phyloP scores from a whole-genome alignment of 2,797 vertebrate genomes.

The Benthosema pterotum region DNA sequence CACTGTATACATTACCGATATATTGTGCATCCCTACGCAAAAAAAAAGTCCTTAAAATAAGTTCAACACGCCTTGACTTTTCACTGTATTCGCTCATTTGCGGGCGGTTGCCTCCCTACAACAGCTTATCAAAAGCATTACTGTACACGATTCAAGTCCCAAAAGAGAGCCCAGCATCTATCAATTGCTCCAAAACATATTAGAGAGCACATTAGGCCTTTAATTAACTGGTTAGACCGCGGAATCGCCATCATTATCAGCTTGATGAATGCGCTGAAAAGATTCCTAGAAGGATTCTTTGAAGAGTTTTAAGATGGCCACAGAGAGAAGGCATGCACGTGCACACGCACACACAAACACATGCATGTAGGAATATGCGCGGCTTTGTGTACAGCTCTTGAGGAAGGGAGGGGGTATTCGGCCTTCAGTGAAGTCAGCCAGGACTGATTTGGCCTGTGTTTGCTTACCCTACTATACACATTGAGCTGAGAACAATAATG shows the following conservation, averaged over 20 bases:
- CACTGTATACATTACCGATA: too few species aligned
- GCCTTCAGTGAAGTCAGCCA: slow-evolving; percentile 47
- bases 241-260: background rate
- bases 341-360: background rate
- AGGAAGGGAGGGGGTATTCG: slow-evolving; percentile 73
- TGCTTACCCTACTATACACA: slow-evolving; percentile 42
- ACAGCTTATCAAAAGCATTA: slow-evolving; percentile 6
- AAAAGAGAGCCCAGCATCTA: background rate
- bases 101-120: background rate
- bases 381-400: slow-evolving; percentile 46
- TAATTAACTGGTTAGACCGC: too few species aligned
- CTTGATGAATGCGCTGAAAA: background rate
- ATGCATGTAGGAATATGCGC: slow-evolving; percentile 44
- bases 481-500: slow-evolving; percentile 66
- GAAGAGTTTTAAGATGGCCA: slow-evolving; percentile 22
- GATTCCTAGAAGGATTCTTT: slow-evolving; percentile 6
- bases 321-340: background rate
- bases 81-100: slow-evolving; percentile 1
- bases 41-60: background rate
- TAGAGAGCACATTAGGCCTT: background rate
- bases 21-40: too few species aligned
- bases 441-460: slow-evolving; percentile 58
- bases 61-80: slow-evolving; percentile 4
- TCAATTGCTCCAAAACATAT: background rate
- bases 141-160: background rate